Base-by-base conservation (phyloP, 2,113 vertebrate genomes). In the Peromyscus leucopus region DNA sequence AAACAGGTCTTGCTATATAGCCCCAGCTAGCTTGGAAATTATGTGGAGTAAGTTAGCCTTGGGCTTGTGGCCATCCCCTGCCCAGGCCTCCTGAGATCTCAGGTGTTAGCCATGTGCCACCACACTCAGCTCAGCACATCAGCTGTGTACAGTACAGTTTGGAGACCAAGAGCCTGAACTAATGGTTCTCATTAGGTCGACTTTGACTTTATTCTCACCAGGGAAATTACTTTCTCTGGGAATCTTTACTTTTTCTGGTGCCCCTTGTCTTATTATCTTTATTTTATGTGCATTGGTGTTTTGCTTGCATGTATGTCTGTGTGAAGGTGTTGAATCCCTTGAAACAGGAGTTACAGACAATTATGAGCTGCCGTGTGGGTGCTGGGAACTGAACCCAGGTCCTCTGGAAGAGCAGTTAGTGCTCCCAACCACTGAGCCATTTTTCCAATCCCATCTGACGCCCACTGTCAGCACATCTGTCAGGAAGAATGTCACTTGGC, bases 161-260 rank as follows among this genome's bases (percentile, higher is more conserved):
- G 36, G 39, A 91, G 67, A 48, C 2, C 4, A 59, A 55, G 2
- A 24, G 48, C 39, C 71, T 83, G 39, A 79, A 19, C 26, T n/a
- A 42, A 36, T 61, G 15, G 33, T 51, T 85, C 39, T 63, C 75
- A 78, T 15, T 67, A 19, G 61, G 17, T 84, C 7, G 9, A 19
- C 46, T 76, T 88, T 26, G 9, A 19, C 46, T 76, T 88, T 26
- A 22, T 33, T 71, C 16, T 26, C 33, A 42, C 57, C n/a, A 46
- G 15, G 26, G 31, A 91, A 51, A 75, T 76, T 79, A n/a, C 36
- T 61, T 61, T 83, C 55, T 59, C 59, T 63, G 13, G 15, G 48
- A 93, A 79, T 24, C 91, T 94, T 92, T 61, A 83, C 67, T 83
- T 83, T 83, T 57, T 83, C 22, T 83, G 57, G 55, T 39, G 57